Conservation (phyloP, 2,113 vertebrate species). For the Megatriorchis doriae region DNA sequence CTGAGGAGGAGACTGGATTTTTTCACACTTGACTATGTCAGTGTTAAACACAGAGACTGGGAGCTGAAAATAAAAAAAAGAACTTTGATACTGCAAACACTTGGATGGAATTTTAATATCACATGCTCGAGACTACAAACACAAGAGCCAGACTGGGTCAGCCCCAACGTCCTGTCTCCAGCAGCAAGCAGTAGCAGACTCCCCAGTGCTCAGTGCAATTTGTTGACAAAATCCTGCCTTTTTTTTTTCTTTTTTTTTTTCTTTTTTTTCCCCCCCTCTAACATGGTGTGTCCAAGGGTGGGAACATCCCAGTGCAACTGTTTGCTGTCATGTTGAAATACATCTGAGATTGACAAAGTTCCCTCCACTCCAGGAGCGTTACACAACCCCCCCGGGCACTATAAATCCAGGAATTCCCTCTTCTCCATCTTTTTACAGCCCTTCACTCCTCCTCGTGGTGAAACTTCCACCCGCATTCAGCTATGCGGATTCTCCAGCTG, state of each 20-base stretch:
- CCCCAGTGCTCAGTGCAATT: background rate
- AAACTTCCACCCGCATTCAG: background rate
- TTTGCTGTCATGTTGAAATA: conserved; percentile 56
- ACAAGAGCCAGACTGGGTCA: background rate
- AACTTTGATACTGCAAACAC: background rate
- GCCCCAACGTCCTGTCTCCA: conserved; percentile 30
- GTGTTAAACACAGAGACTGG: background rate
- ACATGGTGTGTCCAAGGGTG: background rate
- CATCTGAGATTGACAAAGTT: conserved; percentile 8
- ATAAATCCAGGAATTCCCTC: conserved; percentile 33
- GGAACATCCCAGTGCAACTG: background rate
- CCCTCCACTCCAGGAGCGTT: background rate
- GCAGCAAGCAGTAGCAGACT: conserved; percentile 36
- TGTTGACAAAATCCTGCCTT: background rate
- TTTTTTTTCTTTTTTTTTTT: background rate
- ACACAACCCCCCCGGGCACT: background rate
- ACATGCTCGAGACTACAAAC: background rate
- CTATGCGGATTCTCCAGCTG: conserved; percentile 41
- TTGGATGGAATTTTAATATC: background rate
- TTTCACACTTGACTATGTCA: background rate
- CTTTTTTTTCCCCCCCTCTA: too few species aligned
- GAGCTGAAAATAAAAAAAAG: background rate
- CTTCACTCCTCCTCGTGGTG: background rate
- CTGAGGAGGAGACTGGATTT: background rate
- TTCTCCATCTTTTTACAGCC: background rate